Percentiles rank a stretch among this genome's conserved stretches.
Evolutionary conservation across 2,888 invertebrate species (phyloP).

Genomic region (Nasonovia ribisnigri): DNA sequence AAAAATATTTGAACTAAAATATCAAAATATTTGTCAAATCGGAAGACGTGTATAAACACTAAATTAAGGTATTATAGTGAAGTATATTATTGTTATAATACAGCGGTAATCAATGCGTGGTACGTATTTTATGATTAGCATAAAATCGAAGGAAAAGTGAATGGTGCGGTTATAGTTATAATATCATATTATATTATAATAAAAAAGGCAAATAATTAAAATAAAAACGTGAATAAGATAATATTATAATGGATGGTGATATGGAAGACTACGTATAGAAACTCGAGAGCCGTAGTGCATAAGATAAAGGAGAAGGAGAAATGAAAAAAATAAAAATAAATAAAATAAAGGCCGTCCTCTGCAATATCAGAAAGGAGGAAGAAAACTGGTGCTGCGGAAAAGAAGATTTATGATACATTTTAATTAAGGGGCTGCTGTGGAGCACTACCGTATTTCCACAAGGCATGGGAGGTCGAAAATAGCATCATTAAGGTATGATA

Average conservation of each 20-base stretch:
- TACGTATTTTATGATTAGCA: not conserved
- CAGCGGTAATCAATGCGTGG: not conserved
- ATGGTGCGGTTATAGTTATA: not conserved
- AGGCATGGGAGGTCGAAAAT: not conserved
- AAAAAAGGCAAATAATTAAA: not conserved
- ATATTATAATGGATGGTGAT: slow-evolving; percentile 8
- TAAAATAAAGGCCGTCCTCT: slow-evolving; percentile 27
- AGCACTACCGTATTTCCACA: slow-evolving; percentile 4
- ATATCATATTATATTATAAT: not conserved
- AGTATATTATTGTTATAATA: not conserved
- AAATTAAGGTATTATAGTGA: not conserved
- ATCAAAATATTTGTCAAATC: not conserved
- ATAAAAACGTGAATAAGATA: slow-evolving; percentile 13
- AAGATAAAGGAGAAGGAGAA: slow-evolving; percentile 14
- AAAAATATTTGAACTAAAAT: not conserved
- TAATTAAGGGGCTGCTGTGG: slow-evolving; percentile 43
- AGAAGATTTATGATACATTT: slow-evolving; percentile 61
- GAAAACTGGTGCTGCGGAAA: not conserved
- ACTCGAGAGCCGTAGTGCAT: slow-evolving; percentile 8
- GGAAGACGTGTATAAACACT: not conserved
- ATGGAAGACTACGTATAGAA: not conserved
- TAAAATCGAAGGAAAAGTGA: not conserved
- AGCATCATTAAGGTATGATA: slow-evolving; percentile 51
- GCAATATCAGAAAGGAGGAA: not conserved
- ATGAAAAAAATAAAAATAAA: not conserved